Base-by-base conservation (phyloP, 2,888 invertebrate genomes). In the Rhingia campestris region DNA sequence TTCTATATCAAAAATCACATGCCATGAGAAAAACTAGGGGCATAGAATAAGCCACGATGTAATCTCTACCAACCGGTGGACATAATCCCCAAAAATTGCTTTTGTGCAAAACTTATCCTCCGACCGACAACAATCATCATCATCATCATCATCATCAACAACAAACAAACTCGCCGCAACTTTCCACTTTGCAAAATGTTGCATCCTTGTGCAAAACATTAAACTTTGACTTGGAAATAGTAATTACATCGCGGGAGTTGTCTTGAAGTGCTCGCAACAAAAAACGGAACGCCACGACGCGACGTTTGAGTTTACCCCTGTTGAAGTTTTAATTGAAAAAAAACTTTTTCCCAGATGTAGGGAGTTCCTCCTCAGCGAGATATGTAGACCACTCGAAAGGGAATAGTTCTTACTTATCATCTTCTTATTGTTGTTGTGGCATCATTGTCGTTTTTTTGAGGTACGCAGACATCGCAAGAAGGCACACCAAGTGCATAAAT, bases 241-340 rank as follows among this genome's bases (percentile, higher is more conserved):
- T 43, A 67, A 75, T 67, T 58, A 58, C 43, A 56, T 54, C 43
- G 35, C 30, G 30, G n/a, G 53, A 32, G 32, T 72, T 30, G 72
- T 53, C 30, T 14, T 7, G 12, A 9, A 22, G n/a, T 22, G 32
- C 12, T 33, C 41, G 7, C 32, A 61, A 45, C 10, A 12, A 45
- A 45, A 54, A 35, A 2, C n/a, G n/a, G n/a, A 10, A 64, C 32
- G 45, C 30, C 1, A 22, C 1, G 22, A 22, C 22, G n/a, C 22
- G 22, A 22, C 22, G 22, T 67, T 51, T 59, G 37, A 73, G 47
- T 76, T 69, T 47, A 10, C 33, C 49, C 56, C 33, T 7, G 49
- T 7, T 10, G 35, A 77, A 75, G 47, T 77, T 77, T 77, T 70
- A 77, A 77, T 77, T 77, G 64, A 41, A 53, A 64, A 32, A 77